Percentiles rank a stretch among this genome's conserved stretches.
phyloP scores from a whole-genome alignment of 2,888 invertebrate species.

The Psococerastis gibbosa region DNA sequence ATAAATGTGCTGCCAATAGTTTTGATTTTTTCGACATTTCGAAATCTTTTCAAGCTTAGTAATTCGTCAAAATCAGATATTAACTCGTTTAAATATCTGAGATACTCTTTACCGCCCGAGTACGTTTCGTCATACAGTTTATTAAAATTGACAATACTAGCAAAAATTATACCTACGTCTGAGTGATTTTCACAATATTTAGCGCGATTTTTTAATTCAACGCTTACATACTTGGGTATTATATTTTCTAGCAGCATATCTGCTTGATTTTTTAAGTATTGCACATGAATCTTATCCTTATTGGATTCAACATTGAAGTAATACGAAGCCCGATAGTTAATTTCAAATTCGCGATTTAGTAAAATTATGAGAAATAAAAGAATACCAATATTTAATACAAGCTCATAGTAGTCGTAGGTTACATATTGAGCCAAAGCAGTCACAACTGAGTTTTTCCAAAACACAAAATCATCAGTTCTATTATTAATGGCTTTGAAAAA shows the following conservation, averaged over 20 bases:
- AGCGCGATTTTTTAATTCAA: conserved; percentile 78
- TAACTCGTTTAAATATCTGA: conserved; percentile 86
- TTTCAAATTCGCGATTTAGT: conserved; percentile 88
- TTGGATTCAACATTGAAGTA: conserved; percentile 83
- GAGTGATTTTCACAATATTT: conserved; percentile 90
- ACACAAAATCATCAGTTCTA: neutral
- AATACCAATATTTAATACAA: conserved; percentile 62
- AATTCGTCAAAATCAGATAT: conserved; percentile 80
- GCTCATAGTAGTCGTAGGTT: conserved; percentile 38
- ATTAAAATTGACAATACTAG: conserved; percentile 90
- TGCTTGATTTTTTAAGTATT: conserved; percentile 80
- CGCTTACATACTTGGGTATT: conserved; percentile 87
- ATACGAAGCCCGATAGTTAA: conserved; percentile 80
- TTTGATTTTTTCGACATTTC: conserved; percentile 90
- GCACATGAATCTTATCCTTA: conserved; percentile 70
- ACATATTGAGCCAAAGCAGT: neutral
- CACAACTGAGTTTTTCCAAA: neutral
- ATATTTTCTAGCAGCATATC: conserved; percentile 94
- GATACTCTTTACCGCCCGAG: conserved; percentile 82
- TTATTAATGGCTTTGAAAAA: neutral
- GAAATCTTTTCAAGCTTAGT: conserved; percentile 56
- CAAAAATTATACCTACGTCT: conserved; percentile 85
- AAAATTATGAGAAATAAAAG: conserved; percentile 80
- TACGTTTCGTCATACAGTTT: conserved; percentile 97
- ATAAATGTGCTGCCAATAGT: conserved; percentile 94